Base-by-base conservation (phyloP, 2,797 vertebrate genomes). In the Remorina albescens region DNA sequence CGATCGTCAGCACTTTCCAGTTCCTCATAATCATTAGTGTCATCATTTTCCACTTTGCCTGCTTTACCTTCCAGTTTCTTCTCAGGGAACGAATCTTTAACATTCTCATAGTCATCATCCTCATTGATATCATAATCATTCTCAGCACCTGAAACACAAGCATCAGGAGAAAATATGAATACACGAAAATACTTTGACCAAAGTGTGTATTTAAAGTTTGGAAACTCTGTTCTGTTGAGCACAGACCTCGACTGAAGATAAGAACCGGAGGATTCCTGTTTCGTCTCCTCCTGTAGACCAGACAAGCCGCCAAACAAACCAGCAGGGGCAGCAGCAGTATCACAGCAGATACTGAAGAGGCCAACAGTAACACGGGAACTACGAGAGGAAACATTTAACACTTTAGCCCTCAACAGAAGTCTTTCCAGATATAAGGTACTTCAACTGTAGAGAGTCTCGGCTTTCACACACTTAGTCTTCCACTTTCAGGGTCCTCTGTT, bases 241-340 rank as follows among this genome's bases (percentile, higher is more conserved):
- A 67, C 73, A 13, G 1, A 82, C 75, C 3, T 70, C 61, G 65
- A 32, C 9, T 77, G 50, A 59, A 54, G 25, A 12, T 12, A 7
- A 55, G 16, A 21, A 1, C 5, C 34, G 0, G 8, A 3, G 23
- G 46, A 19, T 10, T 36, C 18, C 12, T 37, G 7, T 32, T 8
- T 50, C 2, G 9, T 63, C 32, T 66, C 36, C 39, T 69, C 44
- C 42, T 58, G 60, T 1, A 0, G 19, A 59, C 21, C 41, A 73
- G 34, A 28, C 11, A 68, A 54, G 58, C 25, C 12, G 10, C 47
- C 62, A 44, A 0, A n/a, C 63, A 41, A 30, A 79, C 34, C 34
- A 77, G 15, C 26, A 65, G 36, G 21, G 69, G 9, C 19, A 80
- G n/a, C 57, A 82, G 47, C 13, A 47, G 39, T 8, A 12, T 37